Conservation (phyloP, 2,113 vertebrate genomes). For the Holacanthus passer region DNA sequence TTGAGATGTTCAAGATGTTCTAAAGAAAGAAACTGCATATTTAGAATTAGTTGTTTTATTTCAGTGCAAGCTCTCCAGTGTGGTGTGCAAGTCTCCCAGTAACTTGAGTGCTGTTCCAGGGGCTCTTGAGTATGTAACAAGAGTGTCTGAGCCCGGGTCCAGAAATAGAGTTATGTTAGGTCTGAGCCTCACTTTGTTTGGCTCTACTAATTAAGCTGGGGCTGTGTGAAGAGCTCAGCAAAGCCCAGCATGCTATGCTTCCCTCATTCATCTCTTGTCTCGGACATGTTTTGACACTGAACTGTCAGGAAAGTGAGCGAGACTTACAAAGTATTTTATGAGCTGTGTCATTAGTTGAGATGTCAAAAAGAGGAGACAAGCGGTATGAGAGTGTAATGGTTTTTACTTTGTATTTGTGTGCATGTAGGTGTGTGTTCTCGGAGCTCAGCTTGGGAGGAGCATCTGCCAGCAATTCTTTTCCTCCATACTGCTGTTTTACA, state of each 20-base stretch:
- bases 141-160: constrained; percentile 67
- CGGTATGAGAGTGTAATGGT: not conserved
- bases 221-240: constrained; percentile 47
- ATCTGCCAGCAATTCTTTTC: constrained; percentile 69
- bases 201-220: constrained; percentile 73
- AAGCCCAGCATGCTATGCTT: constrained; percentile 42
- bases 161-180: constrained; percentile 80
- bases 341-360: constrained; percentile 45
- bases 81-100: constrained; percentile 57
- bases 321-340: constrained; percentile 29
- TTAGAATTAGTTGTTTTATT: constrained; percentile 55
- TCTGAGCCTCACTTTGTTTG: constrained; percentile 72
- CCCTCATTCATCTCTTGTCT: constrained; percentile 40
- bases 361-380: constrained; percentile 24
- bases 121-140: constrained; percentile 73
- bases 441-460: constrained; percentile 30
- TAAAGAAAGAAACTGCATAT: constrained; percentile 42
- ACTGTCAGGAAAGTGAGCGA: constrained; percentile 32
- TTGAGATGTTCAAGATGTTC: constrained; percentile 37
- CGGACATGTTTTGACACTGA: constrained; percentile 49
- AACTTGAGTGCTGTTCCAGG: constrained; percentile 74
- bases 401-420: constrained; percentile 31
- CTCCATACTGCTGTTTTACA: constrained; percentile 68
- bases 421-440: constrained; percentile 26
- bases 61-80: constrained; percentile 26